phyloP scores from a whole-genome alignment of 2,888 invertebrate genomes.

The Perizoma affinitatum region DNA sequence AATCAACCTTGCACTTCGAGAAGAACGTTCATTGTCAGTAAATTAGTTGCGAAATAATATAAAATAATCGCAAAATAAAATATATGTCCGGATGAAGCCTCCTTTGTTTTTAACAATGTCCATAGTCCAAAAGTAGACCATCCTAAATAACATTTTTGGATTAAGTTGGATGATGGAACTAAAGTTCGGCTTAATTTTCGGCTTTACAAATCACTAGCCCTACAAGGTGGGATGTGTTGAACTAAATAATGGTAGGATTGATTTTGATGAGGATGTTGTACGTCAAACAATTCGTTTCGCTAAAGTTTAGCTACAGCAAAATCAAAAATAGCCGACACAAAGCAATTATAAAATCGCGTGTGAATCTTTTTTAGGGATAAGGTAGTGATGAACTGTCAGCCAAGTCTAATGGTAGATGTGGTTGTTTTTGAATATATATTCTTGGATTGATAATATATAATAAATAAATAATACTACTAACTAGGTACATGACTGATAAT shows the following conservation, averaged over 20 bases:
- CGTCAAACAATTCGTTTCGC: slow-evolving; percentile 30
- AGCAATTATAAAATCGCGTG: slow-evolving; percentile 15
- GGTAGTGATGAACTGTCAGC: slow-evolving; percentile 23
- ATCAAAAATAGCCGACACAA: slow-evolving; percentile 3
- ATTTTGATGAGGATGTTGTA: slow-evolving; percentile 36
- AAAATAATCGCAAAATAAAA: too few species aligned
- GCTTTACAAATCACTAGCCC: neutral
- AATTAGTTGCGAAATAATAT: too few species aligned
- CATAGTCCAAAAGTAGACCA: too few species aligned
- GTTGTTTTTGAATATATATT: neutral
- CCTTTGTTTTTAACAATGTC: too few species aligned
- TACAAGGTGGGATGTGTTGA: slow-evolving; percentile 18
- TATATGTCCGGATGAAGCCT: too few species aligned
- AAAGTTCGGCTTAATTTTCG: slow-evolving; percentile 18
- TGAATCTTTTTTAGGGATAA: slow-evolving; percentile 7
- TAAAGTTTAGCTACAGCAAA: slow-evolving; percentile 10
- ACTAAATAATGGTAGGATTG: slow-evolving; percentile 33
- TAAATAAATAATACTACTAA: too few species aligned
- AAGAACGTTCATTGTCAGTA: too few species aligned
- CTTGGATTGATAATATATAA: neutral
- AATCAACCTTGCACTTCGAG: too few species aligned
- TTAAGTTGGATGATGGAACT: neutral
- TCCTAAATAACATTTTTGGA: too few species aligned
- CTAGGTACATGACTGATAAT: too few species aligned
- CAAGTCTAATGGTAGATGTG: neutral